These are phyloP conservation scores for Drosophila azteca DNA, from an alignment of 1,140 invertebrate genomes.

Conservation along the genomic window DNA sequence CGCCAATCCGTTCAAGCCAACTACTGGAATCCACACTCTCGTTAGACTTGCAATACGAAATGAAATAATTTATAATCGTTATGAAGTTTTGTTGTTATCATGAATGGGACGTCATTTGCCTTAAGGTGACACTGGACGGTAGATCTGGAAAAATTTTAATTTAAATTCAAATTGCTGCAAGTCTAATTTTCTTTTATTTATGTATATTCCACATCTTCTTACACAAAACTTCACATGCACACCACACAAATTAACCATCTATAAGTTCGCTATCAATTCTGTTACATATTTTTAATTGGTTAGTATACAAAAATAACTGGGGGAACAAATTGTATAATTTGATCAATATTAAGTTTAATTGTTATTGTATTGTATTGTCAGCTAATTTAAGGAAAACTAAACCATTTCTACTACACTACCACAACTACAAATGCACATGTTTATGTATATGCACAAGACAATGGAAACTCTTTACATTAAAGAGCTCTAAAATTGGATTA, in stretches of 20 bases:
- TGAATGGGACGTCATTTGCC: no score
- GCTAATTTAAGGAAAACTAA: slow-evolving; percentile 29
- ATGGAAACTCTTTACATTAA: slow-evolving; percentile 25
- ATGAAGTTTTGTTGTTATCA: no score
- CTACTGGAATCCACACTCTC: no score
- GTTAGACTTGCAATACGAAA: no score
- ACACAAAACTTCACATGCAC: slow-evolving; percentile 5
- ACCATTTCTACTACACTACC: slow-evolving; percentile 27
- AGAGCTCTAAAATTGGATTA: slow-evolving; percentile 29
- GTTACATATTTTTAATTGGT: no score
- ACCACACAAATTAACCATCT: slow-evolving; percentile 1
- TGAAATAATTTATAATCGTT: no score
- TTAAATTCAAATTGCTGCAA: neutral
- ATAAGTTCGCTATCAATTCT: neutral
- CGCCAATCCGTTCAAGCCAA: no score
- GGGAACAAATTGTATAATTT: no score
- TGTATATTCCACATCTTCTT: slow-evolving; percentile 6
- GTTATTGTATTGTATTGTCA: no score
- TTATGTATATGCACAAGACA: slow-evolving; percentile 7
- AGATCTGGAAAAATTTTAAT: neutral
- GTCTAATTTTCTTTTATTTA: slow-evolving; percentile 2
- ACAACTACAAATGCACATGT: neutral
- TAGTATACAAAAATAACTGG: no score
- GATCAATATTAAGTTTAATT: no score
- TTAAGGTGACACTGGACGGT: no score